These are phyloP conservation scores for Heliconius himera DNA, from an alignment of 1,140 invertebrate genomes.

Conservation along the genomic window DNA sequence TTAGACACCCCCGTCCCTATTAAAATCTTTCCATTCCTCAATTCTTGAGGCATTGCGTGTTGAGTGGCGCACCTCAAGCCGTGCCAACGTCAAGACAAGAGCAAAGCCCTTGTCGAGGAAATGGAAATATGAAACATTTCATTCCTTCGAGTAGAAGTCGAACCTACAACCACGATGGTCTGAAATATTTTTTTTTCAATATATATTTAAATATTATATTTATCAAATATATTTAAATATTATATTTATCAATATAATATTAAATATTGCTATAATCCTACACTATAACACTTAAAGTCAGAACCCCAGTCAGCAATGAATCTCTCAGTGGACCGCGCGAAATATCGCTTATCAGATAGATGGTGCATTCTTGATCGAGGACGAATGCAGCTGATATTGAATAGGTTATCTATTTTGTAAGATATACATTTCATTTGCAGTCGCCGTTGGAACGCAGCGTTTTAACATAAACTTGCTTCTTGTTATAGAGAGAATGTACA, in stretches of 20 bases:
- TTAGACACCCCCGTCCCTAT: too few species aligned
- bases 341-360: conserved; percentile 61
- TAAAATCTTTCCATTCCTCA: too few species aligned
- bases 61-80: too few species aligned
- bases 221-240: too few species aligned
- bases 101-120: too few species aligned
- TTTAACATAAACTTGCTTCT: conserved; percentile 15
- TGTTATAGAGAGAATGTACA: neutral
- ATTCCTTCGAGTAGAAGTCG: too few species aligned
- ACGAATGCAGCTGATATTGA: conserved; percentile 43
- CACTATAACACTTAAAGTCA: conserved; percentile 28
- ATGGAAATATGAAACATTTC: too few species aligned
- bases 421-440: conserved; percentile 24
- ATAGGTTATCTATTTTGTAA: conserved; percentile 43
- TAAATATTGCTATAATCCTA: neutral
- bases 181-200: too few species aligned
- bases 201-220: too few species aligned
- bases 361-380: conserved; percentile 63
- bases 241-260: neutral
- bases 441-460: neutral
- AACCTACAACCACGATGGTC: too few species aligned
- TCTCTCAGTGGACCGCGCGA: conserved; percentile 52
- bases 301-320: conserved; percentile 62
- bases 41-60: too few species aligned
- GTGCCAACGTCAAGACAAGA: too few species aligned